Percentiles rank a stretch among this genome's conserved stretches.
These are phyloP conservation scores for Phoxinus dragarum DNA, from an alignment of 2,797 vertebrate species.

Conservation along the genomic window DNA sequence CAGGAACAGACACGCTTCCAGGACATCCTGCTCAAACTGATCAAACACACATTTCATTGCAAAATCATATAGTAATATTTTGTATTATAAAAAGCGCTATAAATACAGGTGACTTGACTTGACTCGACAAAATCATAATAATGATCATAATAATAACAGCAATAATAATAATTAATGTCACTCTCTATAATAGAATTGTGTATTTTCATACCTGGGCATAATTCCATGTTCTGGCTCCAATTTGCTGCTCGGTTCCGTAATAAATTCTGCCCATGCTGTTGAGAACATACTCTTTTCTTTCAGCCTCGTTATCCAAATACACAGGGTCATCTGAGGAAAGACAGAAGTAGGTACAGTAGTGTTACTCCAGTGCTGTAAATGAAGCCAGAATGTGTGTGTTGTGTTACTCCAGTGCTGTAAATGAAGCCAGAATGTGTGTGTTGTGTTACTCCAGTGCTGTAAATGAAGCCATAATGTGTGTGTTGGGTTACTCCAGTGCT, in stretches of 20 bases:
- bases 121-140: not conserved
- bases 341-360: not conserved
- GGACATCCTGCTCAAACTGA: constrained; percentile 83
- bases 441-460: not conserved
- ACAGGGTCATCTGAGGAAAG: constrained; percentile 79
- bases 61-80: not conserved
- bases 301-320: constrained; percentile 81
- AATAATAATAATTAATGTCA: not conserved
- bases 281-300: constrained; percentile 86
- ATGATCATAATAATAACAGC: not conserved
- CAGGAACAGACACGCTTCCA: constrained; percentile 81
- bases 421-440: not conserved
- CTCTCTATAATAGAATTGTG: not conserved
- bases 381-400: not conserved
- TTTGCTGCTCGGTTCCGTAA: constrained; percentile 87
- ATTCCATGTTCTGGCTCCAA: constrained; percentile 85
- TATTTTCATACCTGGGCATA: constrained; percentile 84
- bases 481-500: not conserved
- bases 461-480: not conserved
- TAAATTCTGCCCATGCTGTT: constrained; percentile 85
- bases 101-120: too few species aligned
- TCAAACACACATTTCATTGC: not conserved
- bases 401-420: not conserved
- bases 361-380: not conserved
- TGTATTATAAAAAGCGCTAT: too few species aligned